Conservation (phyloP, 2,888 invertebrate genomes). For the Scrobipalpa atriplicella region DNA sequence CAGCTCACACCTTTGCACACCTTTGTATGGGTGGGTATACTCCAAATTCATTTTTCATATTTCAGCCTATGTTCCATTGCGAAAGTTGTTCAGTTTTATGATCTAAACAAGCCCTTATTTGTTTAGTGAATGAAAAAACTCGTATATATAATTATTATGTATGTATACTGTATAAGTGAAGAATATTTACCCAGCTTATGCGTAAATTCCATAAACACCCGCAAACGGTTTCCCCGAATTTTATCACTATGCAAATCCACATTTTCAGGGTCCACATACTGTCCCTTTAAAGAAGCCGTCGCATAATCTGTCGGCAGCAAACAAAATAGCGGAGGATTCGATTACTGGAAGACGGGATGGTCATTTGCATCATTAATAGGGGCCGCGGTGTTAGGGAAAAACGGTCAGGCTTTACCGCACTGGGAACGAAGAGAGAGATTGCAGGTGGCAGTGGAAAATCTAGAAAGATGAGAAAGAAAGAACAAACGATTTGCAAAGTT, state of each 20-base stretch:
- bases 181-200: not conserved
- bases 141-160: too few species aligned
- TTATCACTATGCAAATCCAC: constrained; percentile 4
- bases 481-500: too few species aligned
- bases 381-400: constrained; percentile 49
- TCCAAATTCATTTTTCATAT: too few species aligned
- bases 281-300: constrained; percentile 18
- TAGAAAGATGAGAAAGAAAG: not conserved
- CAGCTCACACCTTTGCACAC: too few species aligned
- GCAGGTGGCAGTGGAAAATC: not conserved
- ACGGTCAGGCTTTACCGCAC: constrained; percentile 38
- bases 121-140: too few species aligned
- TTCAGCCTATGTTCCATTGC: too few species aligned
- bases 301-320: constrained; percentile 31
- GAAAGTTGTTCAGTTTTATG: too few species aligned
- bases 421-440: not conserved
- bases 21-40: too few species aligned
- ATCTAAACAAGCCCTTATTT: too few species aligned
- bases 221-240: not conserved
- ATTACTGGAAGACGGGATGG: constrained; percentile 47
- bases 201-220: constrained; percentile 5
- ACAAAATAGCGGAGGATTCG: constrained; percentile 45
- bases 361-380: constrained; percentile 60
- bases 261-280: not conserved
- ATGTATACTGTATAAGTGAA: not conserved